phyloP scores from a whole-genome alignment of 2,888 invertebrate genomes.

The Bhutanitis thaidina region DNA sequence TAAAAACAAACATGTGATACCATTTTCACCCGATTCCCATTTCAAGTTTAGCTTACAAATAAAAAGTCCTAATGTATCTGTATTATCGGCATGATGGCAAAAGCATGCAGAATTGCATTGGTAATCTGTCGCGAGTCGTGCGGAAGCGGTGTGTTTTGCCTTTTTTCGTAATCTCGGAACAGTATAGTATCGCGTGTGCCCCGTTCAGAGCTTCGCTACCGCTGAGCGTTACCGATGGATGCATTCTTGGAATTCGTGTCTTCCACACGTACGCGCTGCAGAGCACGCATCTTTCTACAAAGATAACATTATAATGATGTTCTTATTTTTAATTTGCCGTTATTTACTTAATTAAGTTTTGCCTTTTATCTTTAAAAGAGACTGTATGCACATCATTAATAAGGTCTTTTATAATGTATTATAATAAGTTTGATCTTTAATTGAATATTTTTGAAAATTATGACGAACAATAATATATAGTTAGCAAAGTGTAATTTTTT shows the following conservation, averaged over 20 bases:
- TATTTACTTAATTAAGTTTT: neutral
- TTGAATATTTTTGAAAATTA: too few relatives aligned
- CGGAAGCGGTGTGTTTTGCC: conserved; percentile 11
- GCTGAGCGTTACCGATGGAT: conserved; percentile 31
- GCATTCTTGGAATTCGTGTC: conserved; percentile 36
- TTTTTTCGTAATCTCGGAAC: conserved; percentile 39
- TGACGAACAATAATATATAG: too few relatives aligned
- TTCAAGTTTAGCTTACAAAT: neutral
- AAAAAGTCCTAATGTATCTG: neutral
- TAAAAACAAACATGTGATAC: too few relatives aligned
- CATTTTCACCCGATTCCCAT: neutral
- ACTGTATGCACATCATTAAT: too few relatives aligned
- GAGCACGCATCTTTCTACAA: conserved; percentile 21
- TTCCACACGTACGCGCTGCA: conserved; percentile 20
- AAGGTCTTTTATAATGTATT: too few relatives aligned
- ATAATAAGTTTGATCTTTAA: too few relatives aligned
- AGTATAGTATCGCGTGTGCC: conserved; percentile 43
- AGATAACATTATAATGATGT: conserved; percentile 7
- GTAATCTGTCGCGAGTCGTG: conserved; percentile 1
- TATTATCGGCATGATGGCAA: neutral
- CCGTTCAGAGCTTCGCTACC: conserved; percentile 17
- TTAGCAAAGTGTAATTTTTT: too few relatives aligned
- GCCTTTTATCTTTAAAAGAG: too few relatives aligned
- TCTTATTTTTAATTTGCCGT: neutral
- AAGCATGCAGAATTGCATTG: neutral